phyloP scores from a whole-genome alignment of 2,888 invertebrate species.

The Athripsodes cinereus region DNA sequence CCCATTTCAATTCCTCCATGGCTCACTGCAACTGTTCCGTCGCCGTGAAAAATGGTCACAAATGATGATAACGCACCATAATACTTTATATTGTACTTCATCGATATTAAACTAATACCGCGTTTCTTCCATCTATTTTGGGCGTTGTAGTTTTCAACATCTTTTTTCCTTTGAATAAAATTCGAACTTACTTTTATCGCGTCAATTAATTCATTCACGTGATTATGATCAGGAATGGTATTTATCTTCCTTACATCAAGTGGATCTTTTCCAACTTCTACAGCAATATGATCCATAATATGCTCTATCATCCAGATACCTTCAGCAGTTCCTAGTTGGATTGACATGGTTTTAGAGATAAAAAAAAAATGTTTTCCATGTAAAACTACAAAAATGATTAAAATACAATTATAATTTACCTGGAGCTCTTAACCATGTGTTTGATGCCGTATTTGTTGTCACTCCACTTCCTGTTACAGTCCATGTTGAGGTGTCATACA shows the following conservation, averaged over 20 bases:
- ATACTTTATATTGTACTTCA: conserved; percentile 55
- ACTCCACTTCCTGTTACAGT: conserved; percentile 46
- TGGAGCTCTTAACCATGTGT: conserved; percentile 65
- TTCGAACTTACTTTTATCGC: conserved; percentile 53
- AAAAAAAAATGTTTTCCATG: conserved; percentile 34
- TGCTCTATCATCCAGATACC: conserved; percentile 52
- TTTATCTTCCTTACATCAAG: conserved; percentile 52
- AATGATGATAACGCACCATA: conserved; percentile 51
- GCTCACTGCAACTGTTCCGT: conserved; percentile 60
- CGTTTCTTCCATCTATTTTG: conserved; percentile 72
- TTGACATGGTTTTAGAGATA: no score
- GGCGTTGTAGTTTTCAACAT: conserved; percentile 52
- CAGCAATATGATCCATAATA: conserved; percentile 63
- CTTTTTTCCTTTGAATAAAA: conserved; percentile 46
- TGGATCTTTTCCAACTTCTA: conserved; percentile 50
- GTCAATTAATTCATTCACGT: conserved; percentile 46
- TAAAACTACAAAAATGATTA: no score
- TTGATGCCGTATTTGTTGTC: conserved; percentile 59
- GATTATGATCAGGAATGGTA: conserved; percentile 36
- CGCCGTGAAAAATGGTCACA: conserved; percentile 60
- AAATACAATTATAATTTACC: conserved; percentile 49
- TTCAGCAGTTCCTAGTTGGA: conserved; percentile 47
- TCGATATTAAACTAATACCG: conserved; percentile 55
- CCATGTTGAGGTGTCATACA: conserved; percentile 51
- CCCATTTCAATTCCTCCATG: conserved; percentile 71